Conservation (phyloP, 2,888 invertebrate species). For the Temnothorax ravouxi region DNA sequence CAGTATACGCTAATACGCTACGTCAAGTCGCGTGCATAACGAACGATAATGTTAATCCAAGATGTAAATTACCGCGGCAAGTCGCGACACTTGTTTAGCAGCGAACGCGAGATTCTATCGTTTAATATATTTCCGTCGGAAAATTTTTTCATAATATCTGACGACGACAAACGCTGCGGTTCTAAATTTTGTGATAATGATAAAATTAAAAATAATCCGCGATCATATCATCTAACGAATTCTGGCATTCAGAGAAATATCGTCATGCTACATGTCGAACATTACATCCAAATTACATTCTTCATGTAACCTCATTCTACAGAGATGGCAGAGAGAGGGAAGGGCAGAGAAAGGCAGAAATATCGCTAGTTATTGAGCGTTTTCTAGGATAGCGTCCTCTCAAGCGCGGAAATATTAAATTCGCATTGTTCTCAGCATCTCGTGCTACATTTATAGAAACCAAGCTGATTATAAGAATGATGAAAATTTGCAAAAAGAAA, state of each 20-base stretch:
- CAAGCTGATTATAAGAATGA: background rate
- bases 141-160: background rate
- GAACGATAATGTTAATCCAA: constrained; percentile 16
- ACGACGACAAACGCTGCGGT: background rate
- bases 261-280: background rate
- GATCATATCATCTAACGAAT: background rate
- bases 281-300: background rate
- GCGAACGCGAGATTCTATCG: background rate
- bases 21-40: background rate
- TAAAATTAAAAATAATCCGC: background rate
- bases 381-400: background rate
- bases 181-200: background rate
- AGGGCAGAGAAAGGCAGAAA: background rate
- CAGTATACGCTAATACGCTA: background rate
- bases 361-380: background rate
- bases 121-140: constrained; percentile 1
- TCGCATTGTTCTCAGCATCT: too few species aligned
- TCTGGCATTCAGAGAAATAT: background rate
- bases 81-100: background rate
- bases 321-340: background rate
- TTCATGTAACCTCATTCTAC: background rate
- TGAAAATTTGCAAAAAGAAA: background rate
- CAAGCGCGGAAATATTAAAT: background rate
- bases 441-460: background rate
- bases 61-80: background rate